Base-by-base conservation (phyloP, 2,113 vertebrate genomes). In the Crotalus helleri region DNA sequence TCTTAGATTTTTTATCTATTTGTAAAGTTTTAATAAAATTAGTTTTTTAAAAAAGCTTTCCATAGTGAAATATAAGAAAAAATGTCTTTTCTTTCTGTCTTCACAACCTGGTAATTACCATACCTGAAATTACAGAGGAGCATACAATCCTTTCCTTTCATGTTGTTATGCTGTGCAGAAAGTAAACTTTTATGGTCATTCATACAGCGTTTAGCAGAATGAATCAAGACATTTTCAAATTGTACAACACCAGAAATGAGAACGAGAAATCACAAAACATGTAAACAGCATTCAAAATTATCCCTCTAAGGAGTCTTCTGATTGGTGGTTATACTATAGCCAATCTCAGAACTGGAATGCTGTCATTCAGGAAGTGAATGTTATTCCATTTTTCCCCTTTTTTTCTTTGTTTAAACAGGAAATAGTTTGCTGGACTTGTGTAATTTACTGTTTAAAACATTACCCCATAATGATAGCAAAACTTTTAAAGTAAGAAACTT, bases 321-420 rank as follows among this genome's bases (percentile, higher is more conserved):
- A 96, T 64, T 33, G 23, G 96, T 94, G 97, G 95, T 96, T 92
- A 94, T 53, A 92, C 59, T 92, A 44, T 59, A 94, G 96, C 94
- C 88, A 2, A 0, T 89, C 94, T 92, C 94, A 93, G 19, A 1
- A 2, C 92, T 95, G 95, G 96, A 97, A 96, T 95, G 95, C 46
- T 90, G 95, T 97, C 93, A 69, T 89, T 95, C 97, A 96, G 97
- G 97, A 97, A 97, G 96, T 29, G 3, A 93, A 10, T 19, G 91
- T 0, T 39, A 93, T 89, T 96, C 92, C 15, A 23, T 94, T 94
- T 85, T 74, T 93, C 89, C 85, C 88, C 81, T 94, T 97, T 92
- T 93, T 15, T 94, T 94, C 94, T 95, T 74, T 59, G 91, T 64
- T 96, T 59, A 91, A 95, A 94, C 74, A 93, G 93, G 93, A 97